phyloP scores from a whole-genome alignment of 2,113 vertebrate genomes.

The Bagarius yarrelli region DNA sequence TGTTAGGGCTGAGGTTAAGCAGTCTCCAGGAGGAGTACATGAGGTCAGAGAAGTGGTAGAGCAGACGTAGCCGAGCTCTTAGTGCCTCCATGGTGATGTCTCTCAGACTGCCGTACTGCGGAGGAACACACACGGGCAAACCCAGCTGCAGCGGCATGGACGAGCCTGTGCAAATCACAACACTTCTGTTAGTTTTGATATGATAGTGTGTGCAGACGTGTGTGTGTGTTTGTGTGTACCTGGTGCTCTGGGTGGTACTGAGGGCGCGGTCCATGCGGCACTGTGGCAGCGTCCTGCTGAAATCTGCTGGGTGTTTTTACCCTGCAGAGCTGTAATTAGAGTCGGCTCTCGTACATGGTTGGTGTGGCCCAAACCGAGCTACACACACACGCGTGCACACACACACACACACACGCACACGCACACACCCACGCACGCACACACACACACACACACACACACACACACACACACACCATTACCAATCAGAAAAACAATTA shows the following conservation, averaged over 20 bases:
- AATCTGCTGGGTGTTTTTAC: slow-evolving; percentile 74
- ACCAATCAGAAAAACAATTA: background rate
- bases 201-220: background rate
- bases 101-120: slow-evolving; percentile 74
- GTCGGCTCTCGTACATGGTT: slow-evolving; percentile 74
- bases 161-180: background rate
- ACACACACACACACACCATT: slow-evolving; percentile 11
- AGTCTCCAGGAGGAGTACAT: slow-evolving; percentile 81
- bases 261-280: slow-evolving; percentile 75
- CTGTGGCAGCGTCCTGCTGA: slow-evolving; percentile 79
- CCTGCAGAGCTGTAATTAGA: slow-evolving; percentile 68
- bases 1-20: slow-evolving; percentile 71
- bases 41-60: slow-evolving; percentile 79
- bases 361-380: slow-evolving; percentile 76
- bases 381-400: background rate
- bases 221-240: slow-evolving; percentile 57
- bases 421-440: background rate
- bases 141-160: slow-evolving; percentile 68
- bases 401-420: slow-evolving; percentile 20
- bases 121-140: slow-evolving; percentile 71
- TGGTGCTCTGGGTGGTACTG: slow-evolving; percentile 68
- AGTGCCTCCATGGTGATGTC: slow-evolving; percentile 71
- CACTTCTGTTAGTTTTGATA: background rate
- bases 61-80: slow-evolving; percentile 71
- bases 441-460: slow-evolving; percentile 9